Conservation (phyloP, 30 jellyfish, hydroid and myxozoan genomes). For the Clytia hemisphaerica region DNA sequence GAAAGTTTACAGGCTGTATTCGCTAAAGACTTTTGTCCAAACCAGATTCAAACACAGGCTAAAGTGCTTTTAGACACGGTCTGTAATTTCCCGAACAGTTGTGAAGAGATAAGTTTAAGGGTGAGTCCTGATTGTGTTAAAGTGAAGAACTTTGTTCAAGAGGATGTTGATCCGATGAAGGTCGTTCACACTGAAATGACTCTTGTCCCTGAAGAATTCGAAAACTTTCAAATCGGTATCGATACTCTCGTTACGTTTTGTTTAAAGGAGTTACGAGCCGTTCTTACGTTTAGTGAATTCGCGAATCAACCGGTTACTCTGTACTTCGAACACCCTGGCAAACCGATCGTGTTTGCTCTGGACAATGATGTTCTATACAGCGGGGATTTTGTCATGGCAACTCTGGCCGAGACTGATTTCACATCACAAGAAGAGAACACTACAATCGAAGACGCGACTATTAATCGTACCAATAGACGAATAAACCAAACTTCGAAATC, state of each 20-base stretch:
- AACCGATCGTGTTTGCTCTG: conserved; percentile 76
- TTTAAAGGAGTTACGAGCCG: conserved; percentile 89
- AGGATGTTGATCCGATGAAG: conserved; percentile 76
- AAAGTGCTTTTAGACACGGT: conserved; percentile 78
- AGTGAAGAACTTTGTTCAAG: conserved; percentile 67
- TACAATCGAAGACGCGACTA: no score
- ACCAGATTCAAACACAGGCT: conserved; percentile 65
- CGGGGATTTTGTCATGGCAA: conserved; percentile 88
- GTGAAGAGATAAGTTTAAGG: conserved; percentile 82
- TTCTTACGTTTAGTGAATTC: conserved; percentile 78
- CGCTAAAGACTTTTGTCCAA: conserved; percentile 74
- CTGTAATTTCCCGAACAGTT: conserved; percentile 78
- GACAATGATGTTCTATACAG: conserved; percentile 70
- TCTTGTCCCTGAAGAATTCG: conserved; percentile 90
- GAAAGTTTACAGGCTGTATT: conserved; percentile 93
- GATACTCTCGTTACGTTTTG: conserved; percentile 87
- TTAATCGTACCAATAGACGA: no score
- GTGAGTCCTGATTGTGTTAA: conserved; percentile 66
- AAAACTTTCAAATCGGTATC: conserved; percentile 75
- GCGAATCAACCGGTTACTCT: conserved; percentile 68
- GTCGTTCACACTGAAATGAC: conserved; percentile 94
- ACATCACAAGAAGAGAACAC: no score
- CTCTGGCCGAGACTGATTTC: conserved; percentile 42
- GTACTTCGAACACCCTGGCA: conserved; percentile 75
- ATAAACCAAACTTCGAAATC: no score